Evolutionary conservation across 2,113 vertebrate genomes (phyloP).

Genomic region (Cyanoliseus patagonus): DNA sequence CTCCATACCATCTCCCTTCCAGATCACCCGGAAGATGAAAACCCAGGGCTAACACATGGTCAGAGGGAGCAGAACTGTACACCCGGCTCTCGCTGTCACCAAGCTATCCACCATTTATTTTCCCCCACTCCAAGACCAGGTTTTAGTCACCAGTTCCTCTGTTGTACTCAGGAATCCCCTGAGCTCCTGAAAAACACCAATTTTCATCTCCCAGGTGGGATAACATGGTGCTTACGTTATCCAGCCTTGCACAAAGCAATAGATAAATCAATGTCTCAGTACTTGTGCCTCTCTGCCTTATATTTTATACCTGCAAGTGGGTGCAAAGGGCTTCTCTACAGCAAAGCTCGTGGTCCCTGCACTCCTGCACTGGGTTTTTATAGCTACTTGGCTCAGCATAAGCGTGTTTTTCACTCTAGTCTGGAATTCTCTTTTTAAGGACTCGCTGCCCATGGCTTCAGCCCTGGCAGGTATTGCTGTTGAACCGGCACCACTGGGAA

Average conservation of each 20-base stretch:
- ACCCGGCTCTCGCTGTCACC: accelerated
- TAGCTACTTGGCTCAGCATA: neutral
- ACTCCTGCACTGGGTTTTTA: neutral
- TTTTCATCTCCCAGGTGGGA: accelerated
- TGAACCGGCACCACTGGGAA: accelerated
- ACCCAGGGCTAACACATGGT: too few species aligned
- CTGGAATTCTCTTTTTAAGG: neutral
- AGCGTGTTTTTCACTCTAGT: neutral
- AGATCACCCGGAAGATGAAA: neutral
- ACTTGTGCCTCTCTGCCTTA: neutral
- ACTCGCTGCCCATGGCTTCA: accelerated
- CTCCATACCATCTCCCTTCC: neutral
- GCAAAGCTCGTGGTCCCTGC: accelerated
- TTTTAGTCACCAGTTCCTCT: neutral
- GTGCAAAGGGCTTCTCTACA: accelerated
- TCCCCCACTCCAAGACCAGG: neutral
- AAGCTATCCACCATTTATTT: neutral
- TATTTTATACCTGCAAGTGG: neutral
- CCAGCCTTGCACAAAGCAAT: neutral
- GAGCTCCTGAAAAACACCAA: neutral
- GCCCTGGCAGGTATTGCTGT: neutral
- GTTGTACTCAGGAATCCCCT: neutral
- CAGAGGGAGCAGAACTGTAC: neutral
- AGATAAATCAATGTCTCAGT: neutral
- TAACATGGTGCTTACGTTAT: accelerated